Evolutionary conservation across 1,140 invertebrate species (phyloP).

Genomic region (Apis florea): DNA sequence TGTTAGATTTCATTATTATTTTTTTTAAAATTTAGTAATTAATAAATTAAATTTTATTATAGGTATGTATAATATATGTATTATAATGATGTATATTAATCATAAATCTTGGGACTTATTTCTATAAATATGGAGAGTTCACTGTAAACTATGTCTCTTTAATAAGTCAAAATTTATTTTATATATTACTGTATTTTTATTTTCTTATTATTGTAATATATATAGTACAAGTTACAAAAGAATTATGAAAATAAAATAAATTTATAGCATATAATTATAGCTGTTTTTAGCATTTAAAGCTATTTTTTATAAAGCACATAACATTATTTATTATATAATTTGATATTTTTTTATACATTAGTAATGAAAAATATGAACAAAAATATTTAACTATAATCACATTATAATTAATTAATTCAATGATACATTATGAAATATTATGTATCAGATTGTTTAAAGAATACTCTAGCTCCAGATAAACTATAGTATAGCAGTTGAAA

Average conservation of each 20-base stretch:
- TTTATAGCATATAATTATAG: conserved; percentile 17
- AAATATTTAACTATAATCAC: conserved; percentile 7
- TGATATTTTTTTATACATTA: conserved; percentile 9
- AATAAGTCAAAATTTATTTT: conserved; percentile 6
- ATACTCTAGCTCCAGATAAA: conserved; percentile 95
- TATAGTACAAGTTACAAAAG: conserved; percentile 33
- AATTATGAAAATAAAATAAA: conserved; percentile 47
- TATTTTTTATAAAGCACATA: conserved; percentile 35
- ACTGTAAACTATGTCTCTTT: not conserved
- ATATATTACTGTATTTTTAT: conserved; percentile 33
- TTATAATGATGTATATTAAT: too few species aligned
- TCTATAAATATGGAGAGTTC: too few species aligned
- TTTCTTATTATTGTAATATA: conserved; percentile 28
- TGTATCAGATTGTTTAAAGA: conserved; percentile 86
- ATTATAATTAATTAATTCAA: conserved; percentile 5
- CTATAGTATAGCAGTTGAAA: conserved; percentile 95
- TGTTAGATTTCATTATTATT: too few species aligned
- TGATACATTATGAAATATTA: conserved; percentile 41
- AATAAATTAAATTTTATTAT: too few species aligned
- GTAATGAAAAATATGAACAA: conserved; percentile 20
- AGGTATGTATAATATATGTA: too few species aligned
- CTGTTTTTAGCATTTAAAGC: conserved; percentile 9
- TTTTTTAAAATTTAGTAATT: too few species aligned
- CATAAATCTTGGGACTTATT: too few species aligned
- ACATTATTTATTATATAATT: conserved; percentile 23